A percentile compares a stretch with the other conserved stretches of the same genome.
These are phyloP conservation scores for Pterois miles DNA, from an alignment of 2,797 vertebrate genomes.

Conservation along the genomic window DNA sequence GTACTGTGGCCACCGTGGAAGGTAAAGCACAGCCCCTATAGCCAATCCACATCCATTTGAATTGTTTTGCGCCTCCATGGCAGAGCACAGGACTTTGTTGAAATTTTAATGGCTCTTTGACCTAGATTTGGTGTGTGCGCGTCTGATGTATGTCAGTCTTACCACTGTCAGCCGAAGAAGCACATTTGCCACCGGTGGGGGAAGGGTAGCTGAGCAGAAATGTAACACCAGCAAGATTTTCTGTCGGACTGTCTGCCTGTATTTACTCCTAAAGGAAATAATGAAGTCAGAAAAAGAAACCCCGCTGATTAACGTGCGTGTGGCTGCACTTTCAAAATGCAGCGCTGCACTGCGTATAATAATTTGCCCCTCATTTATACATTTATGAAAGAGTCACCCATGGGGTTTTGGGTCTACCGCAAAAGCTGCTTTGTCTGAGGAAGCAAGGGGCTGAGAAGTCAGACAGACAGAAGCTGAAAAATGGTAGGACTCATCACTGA, in stretches of 20 bases:
- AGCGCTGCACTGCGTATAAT: conserved; percentile 72
- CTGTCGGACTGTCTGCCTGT: conserved; percentile 52
- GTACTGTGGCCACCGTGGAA: conserved; percentile 42
- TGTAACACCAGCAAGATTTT: conserved; percentile 61
- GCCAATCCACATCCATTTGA: conserved; percentile 62
- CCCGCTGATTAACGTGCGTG: conserved; percentile 80
- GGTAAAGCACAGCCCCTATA: conserved; percentile 50
- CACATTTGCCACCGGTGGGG: conserved; percentile 49
- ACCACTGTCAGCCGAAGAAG: conserved; percentile 70
- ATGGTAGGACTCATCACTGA: conserved; percentile 72
- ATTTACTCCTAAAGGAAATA: conserved; percentile 58
- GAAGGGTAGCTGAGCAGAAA: conserved; percentile 36
- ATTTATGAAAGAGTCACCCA: conserved; percentile 75
- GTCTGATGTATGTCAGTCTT: conserved; percentile 78
- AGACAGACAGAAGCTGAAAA: conserved; percentile 59
- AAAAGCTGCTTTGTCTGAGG: conserved; percentile 75
- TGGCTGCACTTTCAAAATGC: conserved; percentile 73
- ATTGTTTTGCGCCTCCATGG: conserved; percentile 75
- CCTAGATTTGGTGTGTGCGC: conserved; percentile 77
- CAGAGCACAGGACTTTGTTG: conserved; percentile 78
- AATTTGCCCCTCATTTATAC: conserved; percentile 75
- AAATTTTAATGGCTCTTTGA: conserved; percentile 84
- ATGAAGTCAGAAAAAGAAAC: conserved; percentile 51
- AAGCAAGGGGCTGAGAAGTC: conserved; percentile 79
- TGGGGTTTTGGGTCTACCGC: conserved; percentile 51